These are phyloP conservation scores for Avahi laniger DNA, from an alignment of 2,797 vertebrate species.

Conservation along the genomic window DNA sequence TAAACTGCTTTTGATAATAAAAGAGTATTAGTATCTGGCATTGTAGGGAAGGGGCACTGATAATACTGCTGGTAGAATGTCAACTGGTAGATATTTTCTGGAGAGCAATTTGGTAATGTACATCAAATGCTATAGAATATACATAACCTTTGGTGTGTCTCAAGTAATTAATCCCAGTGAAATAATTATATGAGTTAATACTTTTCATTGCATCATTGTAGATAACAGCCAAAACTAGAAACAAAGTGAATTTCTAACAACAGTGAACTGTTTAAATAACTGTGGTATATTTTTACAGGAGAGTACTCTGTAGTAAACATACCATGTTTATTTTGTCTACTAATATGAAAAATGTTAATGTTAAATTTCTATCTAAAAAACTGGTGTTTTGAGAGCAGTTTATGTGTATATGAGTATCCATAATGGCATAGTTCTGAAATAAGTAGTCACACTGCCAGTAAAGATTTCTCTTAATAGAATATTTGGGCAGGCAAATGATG, in stretches of 20 bases:
- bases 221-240: background rate
- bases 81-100: background rate
- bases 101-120: background rate
- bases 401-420: background rate
- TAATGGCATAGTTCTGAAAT: background rate
- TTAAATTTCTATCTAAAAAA: background rate
- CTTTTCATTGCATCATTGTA: background rate
- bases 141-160: background rate
- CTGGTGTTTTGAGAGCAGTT: background rate
- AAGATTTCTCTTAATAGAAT: background rate
- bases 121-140: background rate
- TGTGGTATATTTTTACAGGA: background rate
- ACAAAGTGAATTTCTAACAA: constrained; percentile 10
- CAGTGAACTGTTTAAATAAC: background rate
- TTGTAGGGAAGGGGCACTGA: background rate
- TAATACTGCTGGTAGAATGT: background rate
- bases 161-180: background rate
- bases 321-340: background rate
- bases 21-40: background rate
- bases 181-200: background rate
- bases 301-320: background rate
- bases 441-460: background rate
- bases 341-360: constrained; percentile 25
- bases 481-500: background rate
- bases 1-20: background rate